Evolutionary conservation across 1,140 invertebrate species (phyloP).

Genomic region (Drosophila auraria): DNA sequence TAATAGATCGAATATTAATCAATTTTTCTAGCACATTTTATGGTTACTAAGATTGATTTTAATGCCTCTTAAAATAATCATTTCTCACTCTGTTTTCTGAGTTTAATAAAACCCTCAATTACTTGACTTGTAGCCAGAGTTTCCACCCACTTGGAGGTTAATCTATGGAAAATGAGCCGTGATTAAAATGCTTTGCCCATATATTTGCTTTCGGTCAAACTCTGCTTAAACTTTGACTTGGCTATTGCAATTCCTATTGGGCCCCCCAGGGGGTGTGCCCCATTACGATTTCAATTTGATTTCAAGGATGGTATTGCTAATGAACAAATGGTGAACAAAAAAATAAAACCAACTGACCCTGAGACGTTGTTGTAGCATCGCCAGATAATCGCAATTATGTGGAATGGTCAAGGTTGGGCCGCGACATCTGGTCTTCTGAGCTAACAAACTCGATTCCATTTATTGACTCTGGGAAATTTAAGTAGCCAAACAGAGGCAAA

Average conservation of each 20-base stretch:
- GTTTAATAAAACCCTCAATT: conserved; percentile 37
- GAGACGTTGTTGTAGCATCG: conserved; percentile 44
- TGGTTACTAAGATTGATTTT: too few species aligned
- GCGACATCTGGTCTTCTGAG: conserved; percentile 47
- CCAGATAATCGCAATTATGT: conserved; percentile 66
- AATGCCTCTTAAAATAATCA: not conserved
- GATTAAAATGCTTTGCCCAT: conserved; percentile 68
- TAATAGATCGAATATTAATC: fast-evolving
- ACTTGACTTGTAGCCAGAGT: conserved; percentile 28
- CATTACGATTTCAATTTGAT: conserved; percentile 61
- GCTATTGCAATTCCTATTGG: conserved; percentile 39
- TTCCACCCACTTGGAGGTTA: conserved; percentile 63
- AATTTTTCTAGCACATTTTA: too few species aligned
- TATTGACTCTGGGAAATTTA: conserved; percentile 71
- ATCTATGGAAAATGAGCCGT: conserved; percentile 66
- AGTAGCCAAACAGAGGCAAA: conserved; percentile 74
- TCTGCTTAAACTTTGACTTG: conserved; percentile 60
- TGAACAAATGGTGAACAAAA: conserved; percentile 33
- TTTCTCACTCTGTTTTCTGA: conserved; percentile 8
- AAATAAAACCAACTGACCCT: conserved; percentile 59
- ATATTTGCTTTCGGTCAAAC: conserved; percentile 71
- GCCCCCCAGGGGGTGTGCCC: conserved; percentile 66
- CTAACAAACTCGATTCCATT: conserved; percentile 36
- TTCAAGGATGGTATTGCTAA: conserved; percentile 65
- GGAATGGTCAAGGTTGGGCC: conserved; percentile 69